phyloP scores from a whole-genome alignment of 2,888 invertebrate genomes.

The Diarsia dahlii region DNA sequence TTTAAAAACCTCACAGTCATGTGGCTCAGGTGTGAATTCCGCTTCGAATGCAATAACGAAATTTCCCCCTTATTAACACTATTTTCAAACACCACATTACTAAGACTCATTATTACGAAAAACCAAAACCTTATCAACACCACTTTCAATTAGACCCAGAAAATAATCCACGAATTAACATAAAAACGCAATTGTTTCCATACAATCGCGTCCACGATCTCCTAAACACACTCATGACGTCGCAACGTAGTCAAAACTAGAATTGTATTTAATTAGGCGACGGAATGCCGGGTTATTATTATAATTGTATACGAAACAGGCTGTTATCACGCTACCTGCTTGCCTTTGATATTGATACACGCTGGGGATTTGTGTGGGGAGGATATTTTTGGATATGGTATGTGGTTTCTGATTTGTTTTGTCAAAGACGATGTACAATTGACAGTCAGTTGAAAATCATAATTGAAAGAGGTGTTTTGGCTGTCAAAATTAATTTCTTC shows the following conservation, averaged over 20 bases:
- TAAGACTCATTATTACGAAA: slow-evolving; percentile 18
- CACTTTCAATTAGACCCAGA: slow-evolving; percentile 31
- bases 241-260: slow-evolving; percentile 43
- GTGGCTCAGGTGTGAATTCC: too few species aligned
- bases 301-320: slow-evolving; percentile 70
- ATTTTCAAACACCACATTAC: background rate
- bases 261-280: slow-evolving; percentile 69
- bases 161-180: slow-evolving; percentile 29
- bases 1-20: too few species aligned
- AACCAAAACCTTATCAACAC: slow-evolving; percentile 19
- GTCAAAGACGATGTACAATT: too few species aligned
- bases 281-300: slow-evolving; percentile 59
- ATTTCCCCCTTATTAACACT: background rate
- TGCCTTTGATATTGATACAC: slow-evolving; percentile 69
- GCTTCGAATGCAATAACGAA: too few species aligned
- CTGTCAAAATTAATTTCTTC: too few species aligned
- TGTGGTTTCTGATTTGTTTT: background rate
- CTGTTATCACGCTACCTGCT: slow-evolving; percentile 72
- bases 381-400: slow-evolving; percentile 51
- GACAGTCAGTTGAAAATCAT: too few species aligned
- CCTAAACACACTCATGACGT: slow-evolving; percentile 53
- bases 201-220: slow-evolving; percentile 42
- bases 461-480: too few species aligned
- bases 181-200: slow-evolving; percentile 44
- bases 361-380: slow-evolving; percentile 25